These are phyloP conservation scores for Dysidea cf. avara DNA, from an alignment of 37 sponge, comb jelly and placozoan genomes.

Conservation along the genomic window DNA sequence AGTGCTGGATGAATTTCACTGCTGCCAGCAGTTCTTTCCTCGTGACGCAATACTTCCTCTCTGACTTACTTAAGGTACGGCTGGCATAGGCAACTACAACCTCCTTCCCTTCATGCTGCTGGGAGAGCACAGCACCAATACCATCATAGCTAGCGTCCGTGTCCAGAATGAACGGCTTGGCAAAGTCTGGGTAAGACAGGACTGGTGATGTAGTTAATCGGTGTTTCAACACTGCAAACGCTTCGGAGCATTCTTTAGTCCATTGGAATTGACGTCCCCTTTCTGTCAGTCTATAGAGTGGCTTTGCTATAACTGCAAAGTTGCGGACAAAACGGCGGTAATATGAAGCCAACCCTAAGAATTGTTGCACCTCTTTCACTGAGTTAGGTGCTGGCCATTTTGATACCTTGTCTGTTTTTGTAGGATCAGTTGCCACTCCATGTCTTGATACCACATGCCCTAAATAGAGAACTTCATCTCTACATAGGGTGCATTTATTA, in stretches of 20 bases:
- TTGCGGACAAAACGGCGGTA: not conserved
- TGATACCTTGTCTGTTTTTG: not conserved
- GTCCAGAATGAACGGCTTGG: slow-evolving; percentile 8
- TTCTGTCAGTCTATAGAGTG: slow-evolving; percentile 9
- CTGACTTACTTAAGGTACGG: not conserved
- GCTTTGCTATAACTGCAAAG: slow-evolving; percentile 10
- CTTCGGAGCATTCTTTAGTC: not conserved
- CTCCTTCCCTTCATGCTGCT: slow-evolving; percentile 4
- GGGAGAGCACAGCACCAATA: slow-evolving; percentile 6
- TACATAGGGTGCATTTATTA: slow-evolving; percentile 21
- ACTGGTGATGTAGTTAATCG: not conserved
- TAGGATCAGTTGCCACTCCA: not conserved
- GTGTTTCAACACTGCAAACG: slow-evolving; percentile 1
- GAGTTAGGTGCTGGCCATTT: slow-evolving; percentile 13
- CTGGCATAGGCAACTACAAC: slow-evolving; percentile 15
- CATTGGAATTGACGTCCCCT: not conserved
- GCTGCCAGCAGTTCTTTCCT: not conserved
- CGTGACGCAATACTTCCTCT: slow-evolving; percentile 5
- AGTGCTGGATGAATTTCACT: not conserved
- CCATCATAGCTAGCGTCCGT: slow-evolving; percentile 6
- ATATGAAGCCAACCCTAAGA: slow-evolving; percentile 11
- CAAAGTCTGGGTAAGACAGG: slow-evolving; percentile 24
- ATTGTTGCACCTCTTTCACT: slow-evolving; percentile 7
- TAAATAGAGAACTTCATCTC: not conserved
- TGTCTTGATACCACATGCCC: not conserved